Evolutionary conservation across 1,140 invertebrate species (phyloP).

Genomic region (Cydia pomonella): DNA sequence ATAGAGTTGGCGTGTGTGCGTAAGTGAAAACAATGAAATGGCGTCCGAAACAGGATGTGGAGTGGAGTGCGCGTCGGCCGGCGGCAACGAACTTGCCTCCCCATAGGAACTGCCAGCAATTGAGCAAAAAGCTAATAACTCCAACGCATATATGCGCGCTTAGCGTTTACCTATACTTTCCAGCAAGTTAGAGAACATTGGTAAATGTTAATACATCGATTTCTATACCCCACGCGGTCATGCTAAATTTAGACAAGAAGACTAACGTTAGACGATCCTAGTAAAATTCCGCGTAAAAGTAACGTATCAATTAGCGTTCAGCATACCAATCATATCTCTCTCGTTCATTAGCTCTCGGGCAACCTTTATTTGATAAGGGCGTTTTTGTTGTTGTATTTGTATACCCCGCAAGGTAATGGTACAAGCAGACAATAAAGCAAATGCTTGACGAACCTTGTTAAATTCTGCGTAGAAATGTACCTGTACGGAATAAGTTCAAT

Average conservation of each 20-base stretch:
- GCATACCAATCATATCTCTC: background rate
- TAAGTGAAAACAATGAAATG: slow-evolving; percentile 57
- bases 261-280: background rate
- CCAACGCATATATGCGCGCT: background rate
- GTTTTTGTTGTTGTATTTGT: background rate
- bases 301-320: slow-evolving; percentile 5
- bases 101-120: slow-evolving; percentile 52
- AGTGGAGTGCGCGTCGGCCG: slow-evolving; percentile 58
- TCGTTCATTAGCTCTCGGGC: background rate
- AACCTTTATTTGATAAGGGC: background rate
- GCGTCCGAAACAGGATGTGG: slow-evolving; percentile 61
- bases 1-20: slow-evolving; percentile 29
- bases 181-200: background rate
- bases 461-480: background rate
- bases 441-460: background rate
- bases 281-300: slow-evolving; percentile 3
- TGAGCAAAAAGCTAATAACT: slow-evolving; percentile 25
- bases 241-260: background rate
- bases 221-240: background rate
- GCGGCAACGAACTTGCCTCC: slow-evolving; percentile 56
- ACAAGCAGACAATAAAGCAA: too few species aligned
- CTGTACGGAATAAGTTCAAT: background rate
- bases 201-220: background rate
- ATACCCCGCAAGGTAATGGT: background rate
- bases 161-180: background rate